Percentiles rank a stretch among this genome's conserved stretches.
Evolutionary conservation across 2,888 invertebrate genomes (phyloP).

Genomic region (Sclerodermus sp.): DNA sequence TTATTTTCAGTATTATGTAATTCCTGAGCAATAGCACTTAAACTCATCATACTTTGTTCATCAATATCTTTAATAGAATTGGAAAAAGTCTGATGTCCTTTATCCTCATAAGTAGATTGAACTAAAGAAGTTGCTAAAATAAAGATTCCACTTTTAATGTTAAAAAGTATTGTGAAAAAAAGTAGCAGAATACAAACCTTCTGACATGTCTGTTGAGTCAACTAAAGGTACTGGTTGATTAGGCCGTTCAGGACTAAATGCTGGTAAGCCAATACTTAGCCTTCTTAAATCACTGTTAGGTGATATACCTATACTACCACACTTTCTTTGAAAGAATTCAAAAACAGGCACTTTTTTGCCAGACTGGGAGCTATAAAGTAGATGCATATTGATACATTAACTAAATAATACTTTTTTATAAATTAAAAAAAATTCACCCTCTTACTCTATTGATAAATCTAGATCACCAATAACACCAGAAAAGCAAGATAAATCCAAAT

Average conservation of each 20-base stretch:
- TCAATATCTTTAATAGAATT: slow-evolving; percentile 22
- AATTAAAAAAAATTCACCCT: neutral
- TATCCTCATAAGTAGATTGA: slow-evolving; percentile 5
- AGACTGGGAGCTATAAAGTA: slow-evolving; percentile 40
- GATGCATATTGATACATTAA: too few relatives aligned
- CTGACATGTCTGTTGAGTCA: slow-evolving; percentile 38
- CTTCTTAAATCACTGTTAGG: slow-evolving; percentile 27
- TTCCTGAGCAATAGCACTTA: slow-evolving; percentile 46
- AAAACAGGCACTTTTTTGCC: slow-evolving; percentile 55
- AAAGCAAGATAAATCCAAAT: slow-evolving; percentile 47
- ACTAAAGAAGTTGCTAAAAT: slow-evolving; percentile 7
- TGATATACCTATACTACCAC: slow-evolving; percentile 51
- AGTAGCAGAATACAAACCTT: slow-evolving; percentile 30
- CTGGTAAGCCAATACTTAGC: slow-evolving; percentile 41
- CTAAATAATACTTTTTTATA: neutral
- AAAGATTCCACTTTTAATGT: neutral
- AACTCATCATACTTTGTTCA: slow-evolving; percentile 46
- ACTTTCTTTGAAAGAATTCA: slow-evolving; percentile 58
- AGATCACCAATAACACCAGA: slow-evolving; percentile 50
- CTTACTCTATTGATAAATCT: slow-evolving; percentile 45
- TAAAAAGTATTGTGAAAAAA: neutral
- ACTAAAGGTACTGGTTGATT: slow-evolving; percentile 34
- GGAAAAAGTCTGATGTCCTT: slow-evolving; percentile 3
- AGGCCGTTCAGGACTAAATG: slow-evolving; percentile 38
- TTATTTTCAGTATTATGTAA: slow-evolving; percentile 38